Conservation (phyloP, 2,888 invertebrate genomes). For the Lapara coniferarum region DNA sequence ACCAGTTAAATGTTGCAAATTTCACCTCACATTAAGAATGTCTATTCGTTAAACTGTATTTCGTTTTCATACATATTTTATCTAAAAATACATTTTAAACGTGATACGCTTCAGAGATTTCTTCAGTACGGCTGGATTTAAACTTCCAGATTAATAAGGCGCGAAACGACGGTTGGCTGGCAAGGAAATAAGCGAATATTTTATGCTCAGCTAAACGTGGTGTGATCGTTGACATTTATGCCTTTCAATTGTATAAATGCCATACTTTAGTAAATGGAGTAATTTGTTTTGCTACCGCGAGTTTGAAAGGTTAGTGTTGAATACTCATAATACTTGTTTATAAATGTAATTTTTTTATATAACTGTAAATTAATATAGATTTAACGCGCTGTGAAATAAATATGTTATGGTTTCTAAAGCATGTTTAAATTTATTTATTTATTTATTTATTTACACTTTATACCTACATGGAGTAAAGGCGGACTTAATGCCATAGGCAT, state of each 20-base stretch:
- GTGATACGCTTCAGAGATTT: conserved; percentile 4
- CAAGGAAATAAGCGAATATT: background rate
- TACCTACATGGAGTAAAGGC: too few relatives aligned
- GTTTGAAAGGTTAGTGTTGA: conserved; percentile 10
- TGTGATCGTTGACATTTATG: conserved; percentile 6
- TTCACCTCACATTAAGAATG: background rate
- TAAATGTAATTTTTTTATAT: too few relatives aligned
- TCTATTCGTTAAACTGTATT: background rate
- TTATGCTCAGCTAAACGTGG: background rate
- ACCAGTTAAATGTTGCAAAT: background rate
- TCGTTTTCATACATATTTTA: background rate
- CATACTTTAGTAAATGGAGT: conserved; percentile 1
- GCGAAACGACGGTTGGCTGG: background rate
- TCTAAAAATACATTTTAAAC: conserved; percentile 1
- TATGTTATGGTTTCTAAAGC: too few relatives aligned
- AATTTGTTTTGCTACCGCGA: background rate
- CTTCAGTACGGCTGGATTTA: background rate
- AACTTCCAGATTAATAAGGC: conserved; percentile 14
- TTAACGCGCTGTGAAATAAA: too few relatives aligned
- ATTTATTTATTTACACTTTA: too few relatives aligned
- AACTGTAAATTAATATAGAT: too few relatives aligned
- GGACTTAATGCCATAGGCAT: too few relatives aligned
- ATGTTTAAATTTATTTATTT: too few relatives aligned
- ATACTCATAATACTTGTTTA: background rate
- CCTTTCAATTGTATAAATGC: conserved; percentile 13